A percentile compares a stretch with the other conserved stretches of the same genome.
Conservation (phyloP, 2,888 invertebrate genomes). For the Sialis lutaria region DNA sequence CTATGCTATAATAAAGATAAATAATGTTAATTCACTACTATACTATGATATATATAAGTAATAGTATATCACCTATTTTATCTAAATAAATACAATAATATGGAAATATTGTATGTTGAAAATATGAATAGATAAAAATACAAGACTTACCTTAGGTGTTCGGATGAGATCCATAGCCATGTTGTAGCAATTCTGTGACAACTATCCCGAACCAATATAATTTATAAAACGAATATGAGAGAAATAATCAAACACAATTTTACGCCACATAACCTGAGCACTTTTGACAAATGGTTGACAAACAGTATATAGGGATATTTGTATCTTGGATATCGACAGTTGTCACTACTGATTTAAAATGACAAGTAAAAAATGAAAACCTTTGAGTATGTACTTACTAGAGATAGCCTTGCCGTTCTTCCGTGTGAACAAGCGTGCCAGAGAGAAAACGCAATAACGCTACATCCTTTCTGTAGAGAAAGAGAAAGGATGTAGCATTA, state of each 20-base stretch:
- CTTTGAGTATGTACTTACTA: too few relatives aligned
- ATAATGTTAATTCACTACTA: too few relatives aligned
- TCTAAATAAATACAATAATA: too few relatives aligned
- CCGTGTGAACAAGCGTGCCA: too few relatives aligned
- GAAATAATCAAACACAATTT: neutral
- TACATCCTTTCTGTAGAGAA: too few relatives aligned
- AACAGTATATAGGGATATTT: neutral
- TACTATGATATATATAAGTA: too few relatives aligned
- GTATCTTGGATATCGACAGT: neutral
- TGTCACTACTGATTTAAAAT: neutral
- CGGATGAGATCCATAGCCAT: neutral
- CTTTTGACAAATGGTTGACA: neutral
- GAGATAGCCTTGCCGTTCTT: too few relatives aligned
- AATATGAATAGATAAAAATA: neutral
- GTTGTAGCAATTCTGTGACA: neutral
- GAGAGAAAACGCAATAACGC: too few relatives aligned
- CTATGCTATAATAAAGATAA: too few relatives aligned
- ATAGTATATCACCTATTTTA: too few relatives aligned
- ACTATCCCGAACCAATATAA: neutral
- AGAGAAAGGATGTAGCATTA: too few relatives aligned
- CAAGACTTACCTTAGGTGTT: neutral
- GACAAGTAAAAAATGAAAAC: neutral
- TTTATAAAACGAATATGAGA: neutral
- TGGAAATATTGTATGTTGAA: too few relatives aligned
- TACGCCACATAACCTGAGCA: neutral